Conservation (phyloP, 2,113 vertebrate genomes). For the Psittacus erithacus region DNA sequence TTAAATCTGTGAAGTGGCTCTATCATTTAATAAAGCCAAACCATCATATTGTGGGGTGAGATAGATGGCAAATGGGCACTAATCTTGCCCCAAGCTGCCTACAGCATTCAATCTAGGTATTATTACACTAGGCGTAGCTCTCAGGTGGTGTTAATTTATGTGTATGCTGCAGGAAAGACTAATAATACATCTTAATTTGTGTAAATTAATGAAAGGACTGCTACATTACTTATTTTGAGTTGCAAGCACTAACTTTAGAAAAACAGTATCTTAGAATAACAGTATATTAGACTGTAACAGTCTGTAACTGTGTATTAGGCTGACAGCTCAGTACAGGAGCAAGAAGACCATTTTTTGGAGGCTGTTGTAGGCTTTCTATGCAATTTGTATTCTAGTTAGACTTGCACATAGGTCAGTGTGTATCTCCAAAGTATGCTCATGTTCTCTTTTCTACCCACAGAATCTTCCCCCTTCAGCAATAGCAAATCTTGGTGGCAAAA, state of each 20-base stretch:
- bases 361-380: not conserved
- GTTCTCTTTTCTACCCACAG: slow-evolving; percentile 70
- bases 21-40: not conserved
- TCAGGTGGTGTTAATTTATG: not conserved
- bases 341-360: not conserved
- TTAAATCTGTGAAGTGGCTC: not conserved
- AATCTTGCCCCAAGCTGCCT: not conserved
- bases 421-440: not conserved
- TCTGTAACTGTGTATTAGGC: not conserved
- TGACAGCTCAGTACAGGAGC: not conserved
- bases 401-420: not conserved
- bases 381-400: not conserved
- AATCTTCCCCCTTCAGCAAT: slow-evolving; percentile 86
- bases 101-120: not conserved
- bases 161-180: not conserved
- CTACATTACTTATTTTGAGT: not conserved
- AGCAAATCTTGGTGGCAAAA: slow-evolving; percentile 88
- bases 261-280: not conserved
- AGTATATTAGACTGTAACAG: not conserved
- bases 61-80: not conserved
- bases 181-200: not conserved
- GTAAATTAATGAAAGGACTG: not conserved
- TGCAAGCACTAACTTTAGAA: not conserved
- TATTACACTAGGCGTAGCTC: not conserved
- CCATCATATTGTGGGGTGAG: not conserved